Evolutionary conservation across 2,797 vertebrate genomes (phyloP).

Genomic region (Anolis apletophallus): DNA sequence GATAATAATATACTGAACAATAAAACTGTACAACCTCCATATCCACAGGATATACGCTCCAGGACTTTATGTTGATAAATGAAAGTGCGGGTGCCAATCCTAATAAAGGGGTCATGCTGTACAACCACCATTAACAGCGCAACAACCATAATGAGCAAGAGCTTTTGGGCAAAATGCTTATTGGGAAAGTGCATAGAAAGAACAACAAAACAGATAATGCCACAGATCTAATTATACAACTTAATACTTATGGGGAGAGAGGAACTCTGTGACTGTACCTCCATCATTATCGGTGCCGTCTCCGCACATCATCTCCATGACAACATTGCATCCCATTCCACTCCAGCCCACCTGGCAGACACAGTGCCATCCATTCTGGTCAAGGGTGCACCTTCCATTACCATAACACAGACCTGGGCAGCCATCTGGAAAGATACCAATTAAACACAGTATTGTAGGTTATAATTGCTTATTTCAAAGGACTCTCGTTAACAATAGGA

Average conservation of each 20-base stretch:
- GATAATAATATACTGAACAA: no score
- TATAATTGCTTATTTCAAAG: background rate
- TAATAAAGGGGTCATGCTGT: no score
- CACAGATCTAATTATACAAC: constrained; percentile 31
- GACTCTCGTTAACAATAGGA: no score
- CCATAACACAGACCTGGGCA: constrained; percentile 96
- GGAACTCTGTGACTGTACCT: constrained; percentile 80
- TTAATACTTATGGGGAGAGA: background rate
- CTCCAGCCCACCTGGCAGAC: constrained; percentile 98
- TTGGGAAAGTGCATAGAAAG: no score
- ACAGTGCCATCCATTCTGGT: constrained; percentile 98
- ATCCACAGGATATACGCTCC: no score
- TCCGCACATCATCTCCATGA: constrained; percentile 98
- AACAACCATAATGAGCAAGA: background rate
- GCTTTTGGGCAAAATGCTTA: background rate
- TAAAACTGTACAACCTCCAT: no score
- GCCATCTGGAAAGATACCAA: constrained; percentile 82
- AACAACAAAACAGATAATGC: constrained; percentile 30
- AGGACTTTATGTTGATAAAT: no score
- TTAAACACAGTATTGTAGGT: constrained; percentile 11
- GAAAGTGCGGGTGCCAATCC: no score
- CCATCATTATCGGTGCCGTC: constrained; percentile 97
- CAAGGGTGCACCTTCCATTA: constrained; percentile 95
- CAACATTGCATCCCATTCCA: constrained; percentile 92
- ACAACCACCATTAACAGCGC: background rate